phyloP scores from a whole-genome alignment of 2,888 invertebrate species.

The Endotricha flammealis region DNA sequence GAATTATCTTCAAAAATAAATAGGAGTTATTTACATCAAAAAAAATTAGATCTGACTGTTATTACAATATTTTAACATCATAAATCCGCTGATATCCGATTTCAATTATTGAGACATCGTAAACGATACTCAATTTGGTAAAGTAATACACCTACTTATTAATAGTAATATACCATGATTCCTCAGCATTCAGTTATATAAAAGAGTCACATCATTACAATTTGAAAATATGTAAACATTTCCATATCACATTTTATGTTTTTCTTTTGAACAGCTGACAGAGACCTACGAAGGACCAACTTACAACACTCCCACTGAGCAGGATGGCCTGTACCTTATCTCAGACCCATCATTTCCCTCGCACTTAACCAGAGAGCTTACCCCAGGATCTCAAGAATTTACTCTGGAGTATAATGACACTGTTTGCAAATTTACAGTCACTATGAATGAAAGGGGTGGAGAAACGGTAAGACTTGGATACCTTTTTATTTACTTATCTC shows the following conservation, averaged over 20 bases:
- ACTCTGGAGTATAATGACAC: slow-evolving; percentile 40
- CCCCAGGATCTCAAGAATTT: slow-evolving; percentile 39
- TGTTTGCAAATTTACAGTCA: slow-evolving; percentile 39
- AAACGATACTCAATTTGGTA: no score
- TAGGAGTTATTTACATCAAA: no score
- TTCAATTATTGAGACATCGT: no score
- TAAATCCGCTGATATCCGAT: no score
- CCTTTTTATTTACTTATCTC: slow-evolving; percentile 1
- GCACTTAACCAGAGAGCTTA: slow-evolving; percentile 35
- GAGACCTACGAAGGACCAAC: slow-evolving; percentile 31
- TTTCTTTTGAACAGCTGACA: slow-evolving; percentile 13
- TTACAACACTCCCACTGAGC: slow-evolving; percentile 32
- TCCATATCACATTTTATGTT: not conserved
- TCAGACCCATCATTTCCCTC: slow-evolving; percentile 45
- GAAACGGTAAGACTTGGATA: slow-evolving; percentile 26
- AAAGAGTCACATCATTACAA: no score
- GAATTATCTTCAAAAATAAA: no score
- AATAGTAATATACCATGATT: no score
- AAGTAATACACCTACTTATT: no score
- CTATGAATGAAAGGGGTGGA: slow-evolving; percentile 26
- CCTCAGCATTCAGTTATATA: no score
- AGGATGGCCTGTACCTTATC: slow-evolving; percentile 48
- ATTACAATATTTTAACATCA: no score
- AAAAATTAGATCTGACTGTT: no score
- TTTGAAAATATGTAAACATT: no score